Conservation (phyloP, 2,113 vertebrate genomes). For the Muntiacus reevesi region DNA sequence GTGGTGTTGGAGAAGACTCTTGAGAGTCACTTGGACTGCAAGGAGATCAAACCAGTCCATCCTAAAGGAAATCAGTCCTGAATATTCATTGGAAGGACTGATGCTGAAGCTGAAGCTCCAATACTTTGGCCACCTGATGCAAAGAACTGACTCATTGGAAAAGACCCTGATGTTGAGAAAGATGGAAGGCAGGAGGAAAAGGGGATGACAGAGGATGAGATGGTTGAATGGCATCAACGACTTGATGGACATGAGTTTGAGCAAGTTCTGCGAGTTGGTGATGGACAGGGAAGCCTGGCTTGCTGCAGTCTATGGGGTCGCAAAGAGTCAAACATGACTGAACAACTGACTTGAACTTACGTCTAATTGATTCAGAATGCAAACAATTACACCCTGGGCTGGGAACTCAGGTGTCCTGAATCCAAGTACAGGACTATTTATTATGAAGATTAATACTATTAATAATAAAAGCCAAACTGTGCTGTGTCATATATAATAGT, state of each 20-base stretch:
- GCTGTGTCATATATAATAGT: neutral
- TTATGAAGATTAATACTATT: neutral
- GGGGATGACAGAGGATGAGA: neutral
- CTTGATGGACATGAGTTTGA: neutral
- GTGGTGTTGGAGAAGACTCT: neutral
- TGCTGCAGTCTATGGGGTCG: neutral
- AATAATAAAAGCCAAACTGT: constrained; percentile 2
- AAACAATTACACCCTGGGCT: neutral
- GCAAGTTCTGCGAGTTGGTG: neutral
- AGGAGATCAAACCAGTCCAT: neutral
- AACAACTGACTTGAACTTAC: neutral
- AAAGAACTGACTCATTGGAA: neutral
- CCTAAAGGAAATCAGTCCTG: neutral
- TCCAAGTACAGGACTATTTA: constrained; percentile 8
- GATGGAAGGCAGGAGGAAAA: neutral
- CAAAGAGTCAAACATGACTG: neutral
- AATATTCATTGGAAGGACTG: neutral
- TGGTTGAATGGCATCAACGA: neutral
- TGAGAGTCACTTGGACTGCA: neutral
- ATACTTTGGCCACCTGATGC: neutral
- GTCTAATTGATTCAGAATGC: neutral
- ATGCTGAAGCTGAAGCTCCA: neutral
- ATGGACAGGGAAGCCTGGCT: neutral
- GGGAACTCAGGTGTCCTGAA: constrained; percentile 14
- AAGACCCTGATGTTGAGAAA: neutral